phyloP scores from a whole-genome alignment of 2,113 vertebrate genomes.

The Tupaia chinensis region DNA sequence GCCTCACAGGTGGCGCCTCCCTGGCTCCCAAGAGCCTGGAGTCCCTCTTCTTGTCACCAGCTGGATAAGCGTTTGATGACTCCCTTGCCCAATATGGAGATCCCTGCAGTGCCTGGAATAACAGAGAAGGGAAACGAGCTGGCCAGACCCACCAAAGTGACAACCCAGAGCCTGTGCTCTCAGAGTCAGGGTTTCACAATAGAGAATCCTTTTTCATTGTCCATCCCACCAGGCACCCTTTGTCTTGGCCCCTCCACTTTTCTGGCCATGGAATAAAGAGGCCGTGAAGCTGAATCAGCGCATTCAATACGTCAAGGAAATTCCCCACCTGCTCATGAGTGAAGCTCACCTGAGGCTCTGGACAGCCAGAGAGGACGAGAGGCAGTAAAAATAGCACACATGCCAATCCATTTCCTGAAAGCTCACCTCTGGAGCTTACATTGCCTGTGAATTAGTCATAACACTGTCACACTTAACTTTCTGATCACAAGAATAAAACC shows the following conservation, averaged over 20 bases:
- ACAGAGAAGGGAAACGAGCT: background rate
- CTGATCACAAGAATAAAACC: slow-evolving; percentile 56
- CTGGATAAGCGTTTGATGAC: background rate
- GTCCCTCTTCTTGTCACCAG: background rate
- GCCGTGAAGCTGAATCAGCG: background rate
- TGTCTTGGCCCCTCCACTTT: slow-evolving; percentile 25
- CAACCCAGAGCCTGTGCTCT: background rate
- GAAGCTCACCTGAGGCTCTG: slow-evolving; percentile 73
- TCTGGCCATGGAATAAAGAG: slow-evolving; percentile 32
- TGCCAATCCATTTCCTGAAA: slow-evolving; percentile 77
- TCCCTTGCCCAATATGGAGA: background rate
- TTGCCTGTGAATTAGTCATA: slow-evolving; percentile 66
- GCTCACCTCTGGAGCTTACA: slow-evolving; percentile 56
- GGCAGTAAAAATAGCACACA: slow-evolving; percentile 79
- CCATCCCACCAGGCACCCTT: background rate
- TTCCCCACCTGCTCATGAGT: slow-evolving; percentile 50
- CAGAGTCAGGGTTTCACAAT: background rate
- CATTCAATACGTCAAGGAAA: slow-evolving; percentile 31
- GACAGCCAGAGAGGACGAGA: slow-evolving; percentile 64
- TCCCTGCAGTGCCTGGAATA: background rate
- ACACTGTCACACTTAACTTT: slow-evolving; percentile 47
- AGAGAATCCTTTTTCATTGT: background rate
- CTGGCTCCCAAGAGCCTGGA: background rate
- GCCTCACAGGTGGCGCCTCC: background rate
- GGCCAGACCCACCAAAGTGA: background rate